Conservation (phyloP, 2,888 invertebrate species). For the Polyploca ridens region DNA sequence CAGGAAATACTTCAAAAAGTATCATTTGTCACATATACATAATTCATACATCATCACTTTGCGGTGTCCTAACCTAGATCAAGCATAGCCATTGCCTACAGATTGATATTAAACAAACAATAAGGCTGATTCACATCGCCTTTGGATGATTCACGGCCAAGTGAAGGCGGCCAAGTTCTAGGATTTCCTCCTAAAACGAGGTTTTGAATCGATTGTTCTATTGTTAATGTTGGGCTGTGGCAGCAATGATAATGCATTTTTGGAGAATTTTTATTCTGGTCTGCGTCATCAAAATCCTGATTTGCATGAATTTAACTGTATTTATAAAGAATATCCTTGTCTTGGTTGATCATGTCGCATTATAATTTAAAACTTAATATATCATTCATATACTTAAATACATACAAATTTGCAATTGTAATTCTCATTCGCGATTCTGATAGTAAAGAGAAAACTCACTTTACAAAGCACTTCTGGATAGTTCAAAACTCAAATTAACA, state of each 20-base stretch:
- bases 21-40: slow-evolving; percentile 46
- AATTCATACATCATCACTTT: slow-evolving; percentile 43
- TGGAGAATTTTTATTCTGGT: slow-evolving; percentile 25
- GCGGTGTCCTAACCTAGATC: slow-evolving; percentile 56
- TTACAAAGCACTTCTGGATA: not conserved
- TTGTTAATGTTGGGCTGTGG: slow-evolving; percentile 34
- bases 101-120: slow-evolving; percentile 37
- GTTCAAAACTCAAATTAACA: not conserved
- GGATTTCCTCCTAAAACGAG: slow-evolving; percentile 38
- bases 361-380: too few relatives aligned
- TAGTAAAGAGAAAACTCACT: not conserved
- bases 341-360: not conserved
- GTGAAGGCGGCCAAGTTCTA: slow-evolving; percentile 26
- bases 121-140: slow-evolving; percentile 9
- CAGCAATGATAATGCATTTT: slow-evolving; percentile 32
- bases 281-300: slow-evolving; percentile 23
- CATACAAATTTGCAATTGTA: too few relatives aligned
- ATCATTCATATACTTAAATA: too few relatives aligned
- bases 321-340: not conserved
- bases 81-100: slow-evolving; percentile 41
- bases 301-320: not conserved
- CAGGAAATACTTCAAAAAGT: slow-evolving; percentile 6
- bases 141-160: slow-evolving; percentile 30
- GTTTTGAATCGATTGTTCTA: slow-evolving; percentile 40
- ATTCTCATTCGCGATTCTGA: too few relatives aligned